Evolutionary conservation across 2,797 vertebrate genomes (phyloP), one percentile per base, ranked within the genome.

Genomic region (Antennarius maculatus): DNA sequence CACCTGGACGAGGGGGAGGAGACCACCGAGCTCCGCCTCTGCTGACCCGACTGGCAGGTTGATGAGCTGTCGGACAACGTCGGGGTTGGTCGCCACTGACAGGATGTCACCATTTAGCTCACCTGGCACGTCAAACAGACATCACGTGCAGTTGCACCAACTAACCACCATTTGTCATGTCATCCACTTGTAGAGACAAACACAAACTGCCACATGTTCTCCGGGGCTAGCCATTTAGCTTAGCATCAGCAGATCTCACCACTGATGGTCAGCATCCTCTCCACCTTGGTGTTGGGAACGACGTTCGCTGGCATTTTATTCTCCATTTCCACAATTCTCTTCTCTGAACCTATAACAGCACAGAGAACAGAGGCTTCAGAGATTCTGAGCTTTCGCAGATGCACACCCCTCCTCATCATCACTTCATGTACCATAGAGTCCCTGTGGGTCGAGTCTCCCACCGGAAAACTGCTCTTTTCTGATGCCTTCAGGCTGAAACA

Each of bases 401-500:
- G 7, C 5, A 18, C 3, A 12, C 14, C 2, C 48, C 4, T 15
- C 0, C 7, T 34, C n/a, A 10, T 28, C n/a, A 2, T 8, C 11
- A 15, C 10, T 17, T 0, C 2, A 18, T 88, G 61, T 88, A 99
- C 97, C 97, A 63, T 95, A 96, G 71, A 96, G 42, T 18, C 95
- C 95, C 54, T 84, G 92, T 1, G 97, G 97, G 80, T 99, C 97
- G 70, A 99, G 87, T 1, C 84, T 93, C 29, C 93, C 85, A 16
- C 93, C 96, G 3, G 81, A 60, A 13, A 85, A 69, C 15, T 47
- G 53, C 71, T 97, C 96, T 23, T 34, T 93, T 81, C 64, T 93
- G 66, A 96, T 50, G 0, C 97, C 97, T 90, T 99, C 97, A 67
- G 97, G 95, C 97, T 99, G 91, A 92, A 73, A 75, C 61, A 78